Conservation (phyloP, 2,113 vertebrate species). For the Ascaphus truei region DNA sequence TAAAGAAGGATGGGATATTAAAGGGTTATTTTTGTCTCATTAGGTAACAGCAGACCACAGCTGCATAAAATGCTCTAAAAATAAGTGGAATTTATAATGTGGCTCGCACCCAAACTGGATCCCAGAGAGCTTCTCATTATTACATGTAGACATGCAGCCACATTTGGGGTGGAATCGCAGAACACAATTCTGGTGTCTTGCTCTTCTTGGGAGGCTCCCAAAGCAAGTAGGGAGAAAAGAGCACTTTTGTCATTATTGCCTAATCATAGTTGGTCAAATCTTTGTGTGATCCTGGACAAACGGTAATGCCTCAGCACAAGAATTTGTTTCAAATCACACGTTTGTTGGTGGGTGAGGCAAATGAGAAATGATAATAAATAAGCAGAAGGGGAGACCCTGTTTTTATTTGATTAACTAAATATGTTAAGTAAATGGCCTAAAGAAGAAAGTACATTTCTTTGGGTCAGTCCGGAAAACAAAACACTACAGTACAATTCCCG, state of each 20-base stretch:
- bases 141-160: constrained; percentile 22
- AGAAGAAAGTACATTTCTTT: no score
- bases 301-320: no score
- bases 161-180: constrained; percentile 16
- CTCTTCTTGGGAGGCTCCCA: not conserved
- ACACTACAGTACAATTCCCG: no score
- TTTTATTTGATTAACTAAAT: no score
- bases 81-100: constrained; percentile 16
- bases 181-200: not conserved
- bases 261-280: not conserved
- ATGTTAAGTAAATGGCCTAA: no score
- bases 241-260: not conserved
- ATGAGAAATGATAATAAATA: no score
- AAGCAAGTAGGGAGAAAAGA: not conserved
- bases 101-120: constrained; percentile 20
- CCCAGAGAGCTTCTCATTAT: constrained; percentile 13
- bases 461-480: no score
- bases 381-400: no score
- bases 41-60: constrained; percentile 33
- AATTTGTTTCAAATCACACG: no score
- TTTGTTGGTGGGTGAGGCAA: no score
- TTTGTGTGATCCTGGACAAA: no score
- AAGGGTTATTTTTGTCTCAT: constrained; percentile 31
- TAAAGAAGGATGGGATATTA: constrained; percentile 38
- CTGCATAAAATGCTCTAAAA: constrained; percentile 9